A percentile compares a stretch with the other conserved stretches of the same genome.
Evolutionary conservation across 2,888 invertebrate genomes (phyloP).

Genomic region (Seira ritae): DNA sequence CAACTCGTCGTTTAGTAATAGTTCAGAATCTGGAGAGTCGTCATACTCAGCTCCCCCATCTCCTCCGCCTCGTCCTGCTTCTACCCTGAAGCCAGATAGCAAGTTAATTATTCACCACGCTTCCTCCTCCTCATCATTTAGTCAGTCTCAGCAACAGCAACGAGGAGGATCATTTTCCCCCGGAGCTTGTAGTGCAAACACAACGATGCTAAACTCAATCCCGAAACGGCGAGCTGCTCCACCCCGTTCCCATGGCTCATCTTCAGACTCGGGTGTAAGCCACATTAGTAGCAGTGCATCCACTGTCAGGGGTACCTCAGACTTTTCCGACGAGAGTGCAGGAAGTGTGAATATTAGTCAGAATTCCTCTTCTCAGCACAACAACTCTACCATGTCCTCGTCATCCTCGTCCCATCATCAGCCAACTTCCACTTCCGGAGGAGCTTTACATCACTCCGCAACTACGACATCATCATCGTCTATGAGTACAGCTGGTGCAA

Average conservation of each 20-base stretch:
- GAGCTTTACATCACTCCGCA: conserved; percentile 44
- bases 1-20: conserved; percentile 69
- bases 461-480: conserved; percentile 21
- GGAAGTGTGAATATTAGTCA: conserved; percentile 61
- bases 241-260: conserved; percentile 58
- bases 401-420: conserved; percentile 39
- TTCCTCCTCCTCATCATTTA: conserved; percentile 20
- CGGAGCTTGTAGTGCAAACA: conserved; percentile 21
- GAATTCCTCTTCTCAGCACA: conserved; percentile 47
- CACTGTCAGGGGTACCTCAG: conserved; percentile 44
- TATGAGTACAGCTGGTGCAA: conserved; percentile 15
- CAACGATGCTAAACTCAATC: conserved; percentile 42
- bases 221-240: conserved; percentile 52
- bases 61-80: conserved; percentile 72
- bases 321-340: conserved; percentile 56
- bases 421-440: conserved; percentile 50
- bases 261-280: conserved; percentile 63
- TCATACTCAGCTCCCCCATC: conserved; percentile 69
- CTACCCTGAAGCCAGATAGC: conserved; percentile 70
- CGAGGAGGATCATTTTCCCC: conserved; percentile 31
- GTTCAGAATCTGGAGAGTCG: conserved; percentile 64
- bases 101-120: conserved; percentile 57
- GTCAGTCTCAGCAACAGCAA: conserved; percentile 28
- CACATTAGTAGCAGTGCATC: conserved; percentile 50
- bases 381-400: conserved; percentile 13